Evolutionary conservation across 2,888 invertebrate species (phyloP).

Genomic region (Drosophila tanythrix): DNA sequence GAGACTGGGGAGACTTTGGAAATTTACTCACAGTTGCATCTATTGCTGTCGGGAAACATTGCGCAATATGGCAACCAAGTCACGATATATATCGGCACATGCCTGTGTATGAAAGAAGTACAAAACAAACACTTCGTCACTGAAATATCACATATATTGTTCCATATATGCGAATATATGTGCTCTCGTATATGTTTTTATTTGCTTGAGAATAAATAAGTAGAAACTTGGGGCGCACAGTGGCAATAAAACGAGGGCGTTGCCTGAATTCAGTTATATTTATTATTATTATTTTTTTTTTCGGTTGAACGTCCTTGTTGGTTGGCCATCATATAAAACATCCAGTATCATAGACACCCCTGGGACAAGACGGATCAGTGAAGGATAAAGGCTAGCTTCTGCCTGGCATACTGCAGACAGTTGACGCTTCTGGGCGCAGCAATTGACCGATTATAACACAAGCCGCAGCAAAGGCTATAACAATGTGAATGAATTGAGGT

Average conservation of each 20-base stretch:
- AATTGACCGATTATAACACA: conserved; percentile 72
- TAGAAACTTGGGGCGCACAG: conserved; percentile 43
- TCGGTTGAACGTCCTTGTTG: conserved; percentile 3
- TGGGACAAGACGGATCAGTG: conserved; percentile 6
- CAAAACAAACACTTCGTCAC: conserved; percentile 46
- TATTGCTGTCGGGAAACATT: conserved; percentile 25
- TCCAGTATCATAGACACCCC: conserved; percentile 16
- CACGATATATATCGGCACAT: conserved; percentile 44
- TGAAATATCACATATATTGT: conserved; percentile 49
- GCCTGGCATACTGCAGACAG: conserved; percentile 36
- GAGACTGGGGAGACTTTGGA: neutral
- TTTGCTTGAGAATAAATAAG: conserved; percentile 44
- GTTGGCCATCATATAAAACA: conserved; percentile 21
- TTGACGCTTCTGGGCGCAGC: conserved; percentile 56
- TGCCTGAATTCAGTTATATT: conserved; percentile 30
- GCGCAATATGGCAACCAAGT: conserved; percentile 66
- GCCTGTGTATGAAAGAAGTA: conserved; percentile 35
- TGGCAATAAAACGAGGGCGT: conserved; percentile 57
- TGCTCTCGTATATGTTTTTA: conserved; percentile 29
- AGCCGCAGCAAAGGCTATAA: conserved; percentile 31
- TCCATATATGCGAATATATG: conserved; percentile 8
- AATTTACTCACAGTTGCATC: conserved; percentile 33
- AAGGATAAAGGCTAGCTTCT: neutral
- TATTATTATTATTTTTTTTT: neutral
- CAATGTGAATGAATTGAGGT: conserved; percentile 33